These are phyloP conservation scores for Macrocentrus cingulum DNA, from an alignment of 1,140 invertebrate genomes.

Conservation along the genomic window DNA sequence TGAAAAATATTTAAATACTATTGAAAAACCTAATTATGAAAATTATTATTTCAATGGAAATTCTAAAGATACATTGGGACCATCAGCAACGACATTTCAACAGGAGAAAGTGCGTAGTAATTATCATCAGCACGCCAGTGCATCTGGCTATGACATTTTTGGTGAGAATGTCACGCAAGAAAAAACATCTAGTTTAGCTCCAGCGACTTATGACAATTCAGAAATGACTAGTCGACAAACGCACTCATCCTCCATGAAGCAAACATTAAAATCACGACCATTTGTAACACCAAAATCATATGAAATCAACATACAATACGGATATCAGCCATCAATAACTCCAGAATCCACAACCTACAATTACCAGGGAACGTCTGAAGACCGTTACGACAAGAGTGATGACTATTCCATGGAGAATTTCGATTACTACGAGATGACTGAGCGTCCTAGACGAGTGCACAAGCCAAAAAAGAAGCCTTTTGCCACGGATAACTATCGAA, in stretches of 20 bases:
- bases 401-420: conserved; percentile 41
- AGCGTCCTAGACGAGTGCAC: conserved; percentile 39
- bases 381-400: conserved; percentile 37
- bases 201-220: conserved; percentile 3
- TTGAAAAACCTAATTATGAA: conserved; percentile 10
- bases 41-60: conserved; percentile 23
- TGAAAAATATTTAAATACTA: conserved; percentile 34
- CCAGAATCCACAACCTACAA: conserved; percentile 14
- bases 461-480: conserved; percentile 45
- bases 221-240: conserved; percentile 3
- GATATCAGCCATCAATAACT: neutral
- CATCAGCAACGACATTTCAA: conserved; percentile 25
- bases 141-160: conserved; percentile 31
- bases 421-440: conserved; percentile 48
- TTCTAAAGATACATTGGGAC: neutral
- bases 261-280: no score
- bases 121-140: conserved; percentile 33
- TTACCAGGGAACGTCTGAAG: conserved; percentile 14
- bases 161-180: conserved; percentile 19
- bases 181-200: conserved; percentile 14
- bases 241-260: neutral
- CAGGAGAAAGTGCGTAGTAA: conserved; percentile 37
- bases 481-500: conserved; percentile 32
- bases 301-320: conserved; percentile 34
- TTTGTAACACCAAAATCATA: no score